Base-by-base conservation (phyloP, 2,113 vertebrate species). In the Garra rufa region DNA sequence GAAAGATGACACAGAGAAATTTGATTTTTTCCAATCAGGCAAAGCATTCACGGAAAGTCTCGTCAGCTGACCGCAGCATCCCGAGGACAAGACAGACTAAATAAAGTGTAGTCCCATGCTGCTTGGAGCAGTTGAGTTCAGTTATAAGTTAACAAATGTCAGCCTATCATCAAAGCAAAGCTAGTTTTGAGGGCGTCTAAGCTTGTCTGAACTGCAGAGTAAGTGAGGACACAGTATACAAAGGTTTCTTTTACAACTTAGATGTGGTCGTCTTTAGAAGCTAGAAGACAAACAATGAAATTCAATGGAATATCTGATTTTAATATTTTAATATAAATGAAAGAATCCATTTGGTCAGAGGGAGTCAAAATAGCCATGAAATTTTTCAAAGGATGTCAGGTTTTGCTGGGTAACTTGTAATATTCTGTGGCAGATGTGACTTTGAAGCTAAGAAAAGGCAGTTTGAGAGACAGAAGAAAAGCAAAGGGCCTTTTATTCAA, bases 91-190 rank as follows among this genome's bases (percentile, higher is more conserved):
- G n/a, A 61, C 8, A 3, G 50, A 74, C 43, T 28, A 38, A 14
- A 24, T 63, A 43, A 63, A 80, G 77, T 30, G 69, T 26, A 10
- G 34, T 55, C 50, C 6, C 48, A 59, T 52, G 81, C 57, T 26
- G 41, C 24, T 19, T 2, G 6, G 1, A 46, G 55, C 59, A 7
- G 21, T 44, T 13, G 69, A 71, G 69, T 43, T 71, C 52, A 43
- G n/a, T 43, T 59, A 59, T 57, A 55, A 38, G 74, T 38, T 43
- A 78, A 78, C 76, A 74, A 78, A 78, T 78, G 34, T 78, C 76
- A 57, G 28, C 74, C 74, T 57, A 76, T 78, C 76, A 41, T 79
- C 21, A 79, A 57, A 78, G 52, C 30, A 55, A 57, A n/a, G 48
- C 48, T 34, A 57, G 48, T 38, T n/a, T n/a, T 41, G 34, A 75